Evolutionary conservation across 2,113 vertebrate genomes (phyloP).

Genomic region (Bostrychus sinensis): DNA sequence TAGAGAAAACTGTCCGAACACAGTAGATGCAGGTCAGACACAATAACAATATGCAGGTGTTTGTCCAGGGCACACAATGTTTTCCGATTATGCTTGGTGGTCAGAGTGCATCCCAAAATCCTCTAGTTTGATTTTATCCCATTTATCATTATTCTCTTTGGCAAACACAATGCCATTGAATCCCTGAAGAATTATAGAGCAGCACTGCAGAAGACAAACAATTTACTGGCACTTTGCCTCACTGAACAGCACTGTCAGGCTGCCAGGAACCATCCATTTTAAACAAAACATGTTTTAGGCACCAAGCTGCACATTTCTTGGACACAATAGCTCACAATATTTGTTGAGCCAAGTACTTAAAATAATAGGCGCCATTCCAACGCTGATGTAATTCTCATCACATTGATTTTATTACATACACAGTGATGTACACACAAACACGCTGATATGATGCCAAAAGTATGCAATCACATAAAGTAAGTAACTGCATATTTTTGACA

Average conservation of each 20-base stretch:
- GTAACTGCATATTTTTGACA: too few relatives aligned
- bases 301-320: slow-evolving; percentile 72
- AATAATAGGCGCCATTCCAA: slow-evolving; percentile 51
- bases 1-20: slow-evolving; percentile 12
- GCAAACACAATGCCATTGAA: slow-evolving; percentile 83
- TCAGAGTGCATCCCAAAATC: slow-evolving; percentile 79
- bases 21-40: slow-evolving; percentile 41
- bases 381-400: slow-evolving; percentile 31
- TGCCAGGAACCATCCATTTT: slow-evolving; percentile 84
- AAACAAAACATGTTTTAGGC: slow-evolving; percentile 77
- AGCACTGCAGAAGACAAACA: slow-evolving; percentile 86
- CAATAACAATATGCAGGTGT: slow-evolving; percentile 27
- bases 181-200: slow-evolving; percentile 87
- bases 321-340: slow-evolving; percentile 68
- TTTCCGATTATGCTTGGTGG: slow-evolving; percentile 74
- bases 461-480: not conserved
- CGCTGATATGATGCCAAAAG: slow-evolving; percentile 20
- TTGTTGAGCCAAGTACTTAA: slow-evolving; percentile 60
- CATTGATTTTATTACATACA: slow-evolving; percentile 30
- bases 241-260: slow-evolving; percentile 83
- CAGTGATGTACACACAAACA: slow-evolving; percentile 33
- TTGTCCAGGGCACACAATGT: slow-evolving; percentile 60
- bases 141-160: slow-evolving; percentile 88
- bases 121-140: slow-evolving; percentile 80
- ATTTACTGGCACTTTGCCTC: slow-evolving; percentile 89